These are phyloP conservation scores for Apogon talboti DNA, from an alignment of 2,797 vertebrate species.

Conservation along the genomic window DNA sequence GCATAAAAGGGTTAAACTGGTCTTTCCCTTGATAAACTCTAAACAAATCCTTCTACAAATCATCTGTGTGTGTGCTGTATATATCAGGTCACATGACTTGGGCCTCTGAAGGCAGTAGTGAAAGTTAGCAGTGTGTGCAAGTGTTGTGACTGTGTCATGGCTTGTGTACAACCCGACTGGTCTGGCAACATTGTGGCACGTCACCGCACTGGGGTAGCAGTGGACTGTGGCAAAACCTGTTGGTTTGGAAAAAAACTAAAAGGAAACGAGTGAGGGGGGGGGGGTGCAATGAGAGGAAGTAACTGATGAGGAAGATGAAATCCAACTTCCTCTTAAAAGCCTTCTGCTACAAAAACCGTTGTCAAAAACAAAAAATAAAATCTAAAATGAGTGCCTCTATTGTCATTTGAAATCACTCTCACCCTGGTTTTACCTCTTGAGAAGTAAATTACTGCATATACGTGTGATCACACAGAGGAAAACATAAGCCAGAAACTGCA, in stretches of 20 bases:
- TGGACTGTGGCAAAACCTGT: slow-evolving; percentile 74
- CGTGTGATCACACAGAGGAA: neutral
- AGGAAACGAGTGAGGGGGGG: slow-evolving; percentile 22
- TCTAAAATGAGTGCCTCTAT: neutral
- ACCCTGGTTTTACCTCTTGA: neutral
- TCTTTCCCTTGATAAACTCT: neutral
- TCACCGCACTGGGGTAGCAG: slow-evolving; percentile 29
- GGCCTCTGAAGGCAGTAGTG: slow-evolving; percentile 32
- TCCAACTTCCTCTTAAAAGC: slow-evolving; percentile 75
- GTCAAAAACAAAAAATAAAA: slow-evolving; percentile 40
- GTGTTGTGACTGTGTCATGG: slow-evolving; percentile 62
- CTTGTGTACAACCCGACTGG: slow-evolving; percentile 67
- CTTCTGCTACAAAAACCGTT: slow-evolving; percentile 39
- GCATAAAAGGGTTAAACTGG: neutral
- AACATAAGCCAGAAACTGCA: slow-evolving; percentile 5
- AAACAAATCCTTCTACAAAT: neutral
- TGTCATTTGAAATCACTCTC: neutral
- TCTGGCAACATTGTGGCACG: slow-evolving; percentile 73
- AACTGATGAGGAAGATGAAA: slow-evolving; percentile 68
- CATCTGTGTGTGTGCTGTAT: neutral
- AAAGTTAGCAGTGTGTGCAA: slow-evolving; percentile 49
- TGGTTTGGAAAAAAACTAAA: slow-evolving; percentile 41
- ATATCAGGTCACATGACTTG: slow-evolving; percentile 15
- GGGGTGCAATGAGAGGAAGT: slow-evolving; percentile 65
- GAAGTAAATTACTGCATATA: neutral